phyloP scores from a whole-genome alignment of 2,888 invertebrate species.

The Brachypterus glaber region DNA sequence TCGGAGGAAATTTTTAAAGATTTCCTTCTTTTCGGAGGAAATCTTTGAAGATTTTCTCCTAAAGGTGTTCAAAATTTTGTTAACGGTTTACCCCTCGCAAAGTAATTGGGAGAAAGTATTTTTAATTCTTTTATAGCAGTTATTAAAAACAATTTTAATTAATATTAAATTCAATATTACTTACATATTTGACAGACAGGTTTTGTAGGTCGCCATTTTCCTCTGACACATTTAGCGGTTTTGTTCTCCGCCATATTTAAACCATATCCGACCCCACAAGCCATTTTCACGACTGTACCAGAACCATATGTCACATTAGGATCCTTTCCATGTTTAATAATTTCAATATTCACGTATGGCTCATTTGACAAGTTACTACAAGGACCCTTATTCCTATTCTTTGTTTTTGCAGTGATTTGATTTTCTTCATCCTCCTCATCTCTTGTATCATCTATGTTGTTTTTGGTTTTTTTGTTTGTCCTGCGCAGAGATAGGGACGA shows the following conservation, averaged over 20 bases:
- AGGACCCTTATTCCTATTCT: slow-evolving; percentile 45
- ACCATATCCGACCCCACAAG: slow-evolving; percentile 69
- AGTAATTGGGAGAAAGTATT: too few relatives aligned
- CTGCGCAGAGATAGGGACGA: slow-evolving; percentile 30
- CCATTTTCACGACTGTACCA: slow-evolving; percentile 65
- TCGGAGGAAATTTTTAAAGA: too few relatives aligned
- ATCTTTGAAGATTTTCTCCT: too few relatives aligned
- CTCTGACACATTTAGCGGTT: slow-evolving; percentile 72
- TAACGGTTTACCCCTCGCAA: too few relatives aligned
- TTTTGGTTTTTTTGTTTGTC: slow-evolving; percentile 25
- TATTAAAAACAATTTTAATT: too few relatives aligned
- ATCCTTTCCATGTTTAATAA: slow-evolving; percentile 61
- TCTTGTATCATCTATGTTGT: slow-evolving; percentile 22
- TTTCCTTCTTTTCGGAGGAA: too few relatives aligned
- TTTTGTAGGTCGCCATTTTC: slow-evolving; percentile 74
- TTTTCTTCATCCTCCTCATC: slow-evolving; percentile 25
- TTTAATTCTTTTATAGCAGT: too few relatives aligned
- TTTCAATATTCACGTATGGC: slow-evolving; percentile 57
- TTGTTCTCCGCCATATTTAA: slow-evolving; percentile 62
- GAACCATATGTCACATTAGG: slow-evolving; percentile 64
- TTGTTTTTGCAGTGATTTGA: slow-evolving; percentile 25
- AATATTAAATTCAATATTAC: too few relatives aligned
- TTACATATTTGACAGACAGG: slow-evolving; percentile 73
- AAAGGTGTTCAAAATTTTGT: too few relatives aligned
- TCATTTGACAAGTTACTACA: slow-evolving; percentile 59